Percentiles rank a stretch among this genome's conserved stretches.
Evolutionary conservation across 2,888 invertebrate species (phyloP).

Genomic region (Boloria selene): DNA sequence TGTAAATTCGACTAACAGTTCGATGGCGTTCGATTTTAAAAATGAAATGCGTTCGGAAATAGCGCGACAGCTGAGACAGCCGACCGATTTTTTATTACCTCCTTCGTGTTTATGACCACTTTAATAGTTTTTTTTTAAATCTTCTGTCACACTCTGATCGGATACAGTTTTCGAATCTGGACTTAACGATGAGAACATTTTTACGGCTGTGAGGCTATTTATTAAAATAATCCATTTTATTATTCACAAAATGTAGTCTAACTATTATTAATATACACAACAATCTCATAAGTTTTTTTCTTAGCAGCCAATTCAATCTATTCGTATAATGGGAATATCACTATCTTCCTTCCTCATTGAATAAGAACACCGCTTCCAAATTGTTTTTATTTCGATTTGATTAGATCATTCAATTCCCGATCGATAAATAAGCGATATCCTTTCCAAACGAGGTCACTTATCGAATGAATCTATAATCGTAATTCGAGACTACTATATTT

Average conservation of each 20-base stretch:
- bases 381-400: conserved; percentile 49
- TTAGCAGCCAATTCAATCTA: too few relatives aligned
- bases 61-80: conserved; percentile 80
- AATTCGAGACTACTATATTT: conserved; percentile 73
- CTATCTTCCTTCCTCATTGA: neutral
- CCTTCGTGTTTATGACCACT: conserved; percentile 80
- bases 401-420: conserved; percentile 64
- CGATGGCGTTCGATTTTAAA: conserved; percentile 79
- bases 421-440: conserved; percentile 79
- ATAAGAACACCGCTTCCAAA: conserved; percentile 16
- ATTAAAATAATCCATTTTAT: conserved; percentile 2
- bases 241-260: neutral
- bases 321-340: too few relatives aligned
- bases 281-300: too few relatives aligned
- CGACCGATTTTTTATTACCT: conserved; percentile 77
- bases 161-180: conserved; percentile 67
- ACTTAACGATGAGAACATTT: conserved; percentile 55
- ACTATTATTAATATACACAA: too few relatives aligned
- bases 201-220: conserved; percentile 34
- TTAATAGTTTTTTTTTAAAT: conserved; percentile 75
- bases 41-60: conserved; percentile 71
- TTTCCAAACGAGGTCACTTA: conserved; percentile 79
- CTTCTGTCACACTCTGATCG: conserved; percentile 70
- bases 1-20: conserved; percentile 52
- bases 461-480: conserved; percentile 80